Evolutionary conservation across 2,113 vertebrate species (phyloP), one percentile per base, ranked within the genome.

Genomic region (Cololabis saira): DNA sequence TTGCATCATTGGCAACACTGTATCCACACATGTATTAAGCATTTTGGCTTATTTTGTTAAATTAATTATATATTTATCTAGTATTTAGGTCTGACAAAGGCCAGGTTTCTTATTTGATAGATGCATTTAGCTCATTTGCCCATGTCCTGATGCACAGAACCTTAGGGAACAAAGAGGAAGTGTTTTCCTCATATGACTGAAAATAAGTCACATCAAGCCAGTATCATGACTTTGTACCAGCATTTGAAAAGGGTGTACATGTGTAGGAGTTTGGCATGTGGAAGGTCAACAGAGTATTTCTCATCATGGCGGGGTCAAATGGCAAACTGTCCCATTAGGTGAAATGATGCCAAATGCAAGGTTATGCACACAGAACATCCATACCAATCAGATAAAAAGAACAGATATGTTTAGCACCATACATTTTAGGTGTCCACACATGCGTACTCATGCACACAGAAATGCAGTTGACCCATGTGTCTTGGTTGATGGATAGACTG

Each of bases 401-500:
- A 65, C 24, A 5, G 37, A 67, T 63, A 67, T 63, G 75, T 73
- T 85, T 71, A 76, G 80, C 57, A 56, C 62, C 19, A 22, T 72
- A 67, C 78, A 75, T 47, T 80, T 47, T 48, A 71, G 41, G 40
- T 54, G 50, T 71, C 45, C 61, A 51, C 19, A 66, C 53, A 41
- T 50, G 16, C 49, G 43, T 47, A 48, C 8, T 11, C 27, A 60
- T 3, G 16, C 56, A 50, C 15, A 56, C 16, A 51, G 12, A 57
- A 11, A 43, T 4, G 15, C 16, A 58, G 51, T 48, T 59, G 45
- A 71, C 45, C 43, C 62, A 49, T 42, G 43, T 55, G 67, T 82
- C 64, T 62, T 74, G 33, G 55, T 13, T 86, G 86, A 90, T 90
- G 86, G 82, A 90, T 88, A 45, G 80, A 45, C 49, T 52, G 14